Evolutionary conservation across 2,888 invertebrate species (phyloP).

Genomic region (Agonopterix arenella): DNA sequence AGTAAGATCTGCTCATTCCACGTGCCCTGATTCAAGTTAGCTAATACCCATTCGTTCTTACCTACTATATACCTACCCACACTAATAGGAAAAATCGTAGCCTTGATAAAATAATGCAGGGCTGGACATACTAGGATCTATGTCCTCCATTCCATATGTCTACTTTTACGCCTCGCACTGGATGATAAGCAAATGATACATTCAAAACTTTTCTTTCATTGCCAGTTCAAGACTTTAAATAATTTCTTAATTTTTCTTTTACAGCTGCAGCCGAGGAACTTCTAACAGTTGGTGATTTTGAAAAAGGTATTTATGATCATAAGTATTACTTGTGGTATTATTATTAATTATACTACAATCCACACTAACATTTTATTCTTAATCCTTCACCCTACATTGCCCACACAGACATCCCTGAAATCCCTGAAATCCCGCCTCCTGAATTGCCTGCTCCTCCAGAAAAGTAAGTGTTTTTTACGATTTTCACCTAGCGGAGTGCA

Average conservation of each 20-base stretch:
- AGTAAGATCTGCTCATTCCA: no score
- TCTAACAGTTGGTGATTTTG: constrained; percentile 11
- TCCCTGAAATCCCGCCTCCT: constrained; percentile 54
- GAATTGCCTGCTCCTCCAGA: constrained; percentile 42
- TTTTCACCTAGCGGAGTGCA: background rate
- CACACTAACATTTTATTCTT: background rate
- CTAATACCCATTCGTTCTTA: no score
- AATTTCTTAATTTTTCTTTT: constrained; percentile 13
- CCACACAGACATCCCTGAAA: constrained; percentile 56
- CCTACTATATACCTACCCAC: no score
- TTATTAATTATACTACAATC: background rate
- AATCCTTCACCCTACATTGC: background rate
- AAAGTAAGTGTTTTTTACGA: constrained; percentile 40
- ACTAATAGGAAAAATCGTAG: no score
- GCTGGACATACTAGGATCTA: no score
- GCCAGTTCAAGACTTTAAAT: background rate
- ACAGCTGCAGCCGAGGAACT: constrained; percentile 36
- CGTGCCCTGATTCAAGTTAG: no score
- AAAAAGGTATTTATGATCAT: constrained; percentile 1
- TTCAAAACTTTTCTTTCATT: no score
- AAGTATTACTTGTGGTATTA: no score
- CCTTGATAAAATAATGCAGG: no score
- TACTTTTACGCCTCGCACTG: no score
- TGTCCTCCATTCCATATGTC: no score
- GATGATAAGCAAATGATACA: no score